Base-by-base conservation (phyloP, 2,113 vertebrate species). In the Ahaetulla prasina region DNA sequence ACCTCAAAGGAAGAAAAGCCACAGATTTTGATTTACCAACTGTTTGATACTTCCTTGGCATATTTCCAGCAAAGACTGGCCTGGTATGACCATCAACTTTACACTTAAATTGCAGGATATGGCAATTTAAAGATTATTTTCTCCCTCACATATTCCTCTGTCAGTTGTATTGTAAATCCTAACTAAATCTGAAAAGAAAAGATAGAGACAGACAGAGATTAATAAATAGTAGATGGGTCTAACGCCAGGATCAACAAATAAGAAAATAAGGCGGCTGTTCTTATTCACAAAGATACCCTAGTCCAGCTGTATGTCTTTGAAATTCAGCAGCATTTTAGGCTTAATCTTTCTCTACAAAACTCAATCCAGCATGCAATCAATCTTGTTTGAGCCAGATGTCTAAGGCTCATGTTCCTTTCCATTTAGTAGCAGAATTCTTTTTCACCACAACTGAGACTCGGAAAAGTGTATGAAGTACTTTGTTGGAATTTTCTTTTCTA, bases 11-110 rank as follows among this genome's bases (percentile, higher is more conserved):
- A 50, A 49, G 8, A 49, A 50, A 10, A 89, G 90, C 85, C 49
- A 92, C 22, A 0, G 0, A 0, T 90, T 68, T 88, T 74, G 20
- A 0, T 55, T 88, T 93, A 88, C 55, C 88, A 1, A 14, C 87
- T 90, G 91, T 45, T 85, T 47, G 91, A 8, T 47, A 43, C 49
- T 54, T 94, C 86, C 93, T 63, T 8, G 0, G 0, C 0, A 30
- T 95, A 93, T 94, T 89, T 68, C 87, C 93, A 85, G 91, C 89
- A 93, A 95, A 95, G 92, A 93, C 93, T 60, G 63, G 52, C 92
- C 92, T 20, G 0, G 25, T 92, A 63, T 91, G 68, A 49, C 50
- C 93, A 94, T 47, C 93, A 94, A 88, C 93, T 80, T 92, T 16
- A 50, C 53, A 57, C 57, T 60, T 35, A 2, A 0, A 60, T 88